Conservation (phyloP, 2,797 vertebrate species). For the Malacoraja senta region DNA sequence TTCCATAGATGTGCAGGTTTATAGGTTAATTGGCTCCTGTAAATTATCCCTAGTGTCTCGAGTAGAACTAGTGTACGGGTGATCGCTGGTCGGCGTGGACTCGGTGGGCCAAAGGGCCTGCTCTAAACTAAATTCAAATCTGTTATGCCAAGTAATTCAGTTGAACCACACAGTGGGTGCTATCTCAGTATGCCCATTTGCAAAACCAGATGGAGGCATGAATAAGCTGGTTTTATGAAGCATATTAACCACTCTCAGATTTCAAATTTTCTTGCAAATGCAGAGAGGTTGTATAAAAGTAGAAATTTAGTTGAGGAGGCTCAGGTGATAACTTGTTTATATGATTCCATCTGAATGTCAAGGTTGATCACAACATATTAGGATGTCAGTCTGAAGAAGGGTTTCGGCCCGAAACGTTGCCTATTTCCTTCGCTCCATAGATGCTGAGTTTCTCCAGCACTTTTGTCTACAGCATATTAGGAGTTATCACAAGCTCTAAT, state of each 20-base stretch:
- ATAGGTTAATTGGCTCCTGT: too few species aligned
- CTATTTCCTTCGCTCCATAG: too few species aligned
- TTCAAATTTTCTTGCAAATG: not conserved
- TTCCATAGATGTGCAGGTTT: too few species aligned
- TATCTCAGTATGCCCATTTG: not conserved
- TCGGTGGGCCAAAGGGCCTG: too few species aligned
- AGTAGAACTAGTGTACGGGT: too few species aligned
- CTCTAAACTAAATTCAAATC: too few species aligned
- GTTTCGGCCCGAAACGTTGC: too few species aligned
- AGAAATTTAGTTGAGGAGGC: not conserved
- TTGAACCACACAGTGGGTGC: not conserved
- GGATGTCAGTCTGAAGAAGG: too few species aligned
- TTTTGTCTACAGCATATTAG: too few species aligned
- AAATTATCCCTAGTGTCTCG: too few species aligned
- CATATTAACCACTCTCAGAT: not conserved
- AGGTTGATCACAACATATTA: not conserved
- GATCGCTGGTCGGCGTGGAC: too few species aligned
- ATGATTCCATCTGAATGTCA: not conserved
- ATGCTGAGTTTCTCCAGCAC: too few species aligned
- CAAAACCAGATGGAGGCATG: not conserved
- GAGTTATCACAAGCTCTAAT: not conserved
- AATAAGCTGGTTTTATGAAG: not conserved
- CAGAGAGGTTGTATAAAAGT: not conserved
- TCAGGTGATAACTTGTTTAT: not conserved
- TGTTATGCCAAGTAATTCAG: not conserved